phyloP scores from a whole-genome alignment of 2,888 invertebrate species.

The Campoletis raptor region DNA sequence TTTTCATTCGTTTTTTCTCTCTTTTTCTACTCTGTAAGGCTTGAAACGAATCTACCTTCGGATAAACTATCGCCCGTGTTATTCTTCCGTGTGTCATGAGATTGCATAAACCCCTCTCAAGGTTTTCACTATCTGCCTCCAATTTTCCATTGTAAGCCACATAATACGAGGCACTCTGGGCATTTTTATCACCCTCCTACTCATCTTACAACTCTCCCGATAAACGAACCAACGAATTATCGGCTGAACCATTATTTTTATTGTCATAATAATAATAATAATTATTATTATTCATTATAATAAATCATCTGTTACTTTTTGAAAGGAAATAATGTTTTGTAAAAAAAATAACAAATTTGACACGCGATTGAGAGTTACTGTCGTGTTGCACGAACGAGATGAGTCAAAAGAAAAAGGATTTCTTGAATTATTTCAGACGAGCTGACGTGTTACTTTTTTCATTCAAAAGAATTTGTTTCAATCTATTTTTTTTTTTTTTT shows the following conservation, averaged over 20 bases:
- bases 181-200: constrained; percentile 21
- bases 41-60: constrained; percentile 14
- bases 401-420: not conserved
- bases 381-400: not conserved
- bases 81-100: constrained; percentile 32
- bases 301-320: not conserved
- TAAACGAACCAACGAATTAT: constrained; percentile 27
- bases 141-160: constrained; percentile 31
- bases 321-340: not conserved
- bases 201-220: constrained; percentile 12
- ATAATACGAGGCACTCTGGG: constrained; percentile 20
- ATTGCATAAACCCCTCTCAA: constrained; percentile 16
- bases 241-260: not conserved
- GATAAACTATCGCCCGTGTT: constrained; percentile 37
- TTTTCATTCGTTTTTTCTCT: not conserved
- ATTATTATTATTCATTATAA: not conserved
- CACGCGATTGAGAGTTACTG: not conserved
- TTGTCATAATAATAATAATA: not conserved
- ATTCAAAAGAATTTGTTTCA: not conserved
- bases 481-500: not conserved
- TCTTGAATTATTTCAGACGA: not conserved
- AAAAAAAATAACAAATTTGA: not conserved
- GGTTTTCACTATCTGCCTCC: constrained; percentile 23
- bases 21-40: not conserved
- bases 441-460: not conserved